Conservation (phyloP, 30 jellyfish, hydroid and myxozoan genomes). For the Rhopilema esculentum region DNA sequence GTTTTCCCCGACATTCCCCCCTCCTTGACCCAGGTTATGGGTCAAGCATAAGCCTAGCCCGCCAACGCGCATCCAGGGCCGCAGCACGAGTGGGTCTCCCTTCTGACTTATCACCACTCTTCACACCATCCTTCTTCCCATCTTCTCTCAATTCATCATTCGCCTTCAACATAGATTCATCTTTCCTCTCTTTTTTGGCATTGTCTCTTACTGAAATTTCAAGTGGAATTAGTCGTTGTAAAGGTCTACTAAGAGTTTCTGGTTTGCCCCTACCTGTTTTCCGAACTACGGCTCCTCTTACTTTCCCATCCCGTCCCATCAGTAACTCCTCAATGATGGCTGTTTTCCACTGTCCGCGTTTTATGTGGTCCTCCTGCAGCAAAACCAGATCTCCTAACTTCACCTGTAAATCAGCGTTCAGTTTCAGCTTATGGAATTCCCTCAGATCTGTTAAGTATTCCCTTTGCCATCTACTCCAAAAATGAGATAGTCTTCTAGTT, state of each 20-base stretch:
- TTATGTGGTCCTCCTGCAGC: too few relatives aligned
- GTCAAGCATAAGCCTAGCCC: conserved; percentile 66
- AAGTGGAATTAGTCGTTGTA: too few relatives aligned
- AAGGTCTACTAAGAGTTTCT: too few relatives aligned
- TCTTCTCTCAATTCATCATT: background rate
- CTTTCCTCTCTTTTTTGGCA: too few relatives aligned
- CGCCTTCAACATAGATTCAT: background rate
- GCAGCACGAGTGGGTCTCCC: conserved; percentile 71
- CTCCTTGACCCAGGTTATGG: too few relatives aligned
- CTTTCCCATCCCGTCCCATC: conserved; percentile 24
- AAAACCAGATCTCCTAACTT: too few relatives aligned
- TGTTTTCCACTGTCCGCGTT: conserved; percentile 54
- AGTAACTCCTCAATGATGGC: conserved; percentile 25
- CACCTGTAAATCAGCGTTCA: background rate
- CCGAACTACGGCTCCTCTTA: conserved; percentile 37
- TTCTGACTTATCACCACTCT: too few relatives aligned
- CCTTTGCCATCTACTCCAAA: conserved; percentile 61
- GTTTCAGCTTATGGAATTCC: conserved; percentile 9
- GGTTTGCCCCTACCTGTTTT: too few relatives aligned
- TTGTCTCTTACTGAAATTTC: too few relatives aligned
- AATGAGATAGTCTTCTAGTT: conserved; percentile 20
- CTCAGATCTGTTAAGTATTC: conserved; percentile 58
- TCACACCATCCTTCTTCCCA: conserved; percentile 23
- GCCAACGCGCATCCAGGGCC: conserved; percentile 68
- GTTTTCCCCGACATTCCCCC: too few relatives aligned